phyloP scores from a whole-genome alignment of 2,888 invertebrate species.

The Dryocosmus kuriphilus region DNA sequence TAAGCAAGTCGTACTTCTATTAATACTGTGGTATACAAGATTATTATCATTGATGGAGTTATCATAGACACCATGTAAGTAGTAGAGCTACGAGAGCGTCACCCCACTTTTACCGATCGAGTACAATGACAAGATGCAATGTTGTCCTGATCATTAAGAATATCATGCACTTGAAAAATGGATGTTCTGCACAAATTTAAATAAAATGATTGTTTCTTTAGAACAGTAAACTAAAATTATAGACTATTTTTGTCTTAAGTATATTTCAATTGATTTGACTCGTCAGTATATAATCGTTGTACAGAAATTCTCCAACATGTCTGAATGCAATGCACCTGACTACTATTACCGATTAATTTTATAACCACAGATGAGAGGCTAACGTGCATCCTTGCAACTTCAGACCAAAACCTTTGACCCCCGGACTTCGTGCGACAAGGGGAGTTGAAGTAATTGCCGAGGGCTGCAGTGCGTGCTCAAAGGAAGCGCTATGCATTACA shows the following conservation, averaged over 20 bases:
- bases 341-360: not conserved
- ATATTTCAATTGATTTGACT: not conserved
- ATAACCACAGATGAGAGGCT: not conserved
- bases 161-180: no score
- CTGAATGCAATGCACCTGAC: no score
- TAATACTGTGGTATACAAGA: not conserved
- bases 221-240: no score
- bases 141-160: no score
- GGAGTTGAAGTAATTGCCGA: constrained; percentile 5
- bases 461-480: not conserved
- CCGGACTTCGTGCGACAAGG: not conserved
- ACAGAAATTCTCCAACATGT: not conserved
- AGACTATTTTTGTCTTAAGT: not conserved
- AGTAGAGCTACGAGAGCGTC: no score
- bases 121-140: no score
- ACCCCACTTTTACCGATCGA: no score
- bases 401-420: not conserved
- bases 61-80: no score
- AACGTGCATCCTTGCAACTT: not conserved
- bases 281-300: not conserved
- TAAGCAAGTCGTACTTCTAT: not conserved
- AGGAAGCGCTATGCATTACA: not conserved
- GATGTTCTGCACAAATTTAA: no score
- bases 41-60: no score
- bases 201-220: no score